These are phyloP conservation scores for Sorex maritimensis DNA, from an alignment of 2,797 vertebrate genomes.

Conservation along the genomic window DNA sequence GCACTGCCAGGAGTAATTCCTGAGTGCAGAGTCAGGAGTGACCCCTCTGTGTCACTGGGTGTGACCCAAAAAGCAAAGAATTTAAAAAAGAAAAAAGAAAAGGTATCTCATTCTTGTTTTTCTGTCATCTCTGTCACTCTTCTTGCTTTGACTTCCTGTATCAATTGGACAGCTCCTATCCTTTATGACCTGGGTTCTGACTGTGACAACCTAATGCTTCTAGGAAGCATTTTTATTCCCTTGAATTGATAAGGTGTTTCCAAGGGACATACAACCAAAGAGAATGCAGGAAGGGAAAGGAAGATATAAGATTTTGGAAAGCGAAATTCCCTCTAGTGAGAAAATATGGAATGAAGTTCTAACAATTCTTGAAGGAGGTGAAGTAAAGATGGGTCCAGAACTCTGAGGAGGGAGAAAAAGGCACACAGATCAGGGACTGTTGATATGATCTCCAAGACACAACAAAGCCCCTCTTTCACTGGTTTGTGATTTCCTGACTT, in stretches of 20 bases:
- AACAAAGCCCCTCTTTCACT: background rate
- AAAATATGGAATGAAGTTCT: background rate
- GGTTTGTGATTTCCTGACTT: background rate
- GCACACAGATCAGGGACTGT: background rate
- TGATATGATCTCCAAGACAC: background rate
- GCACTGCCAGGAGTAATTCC: too few species aligned
- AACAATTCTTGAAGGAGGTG: background rate
- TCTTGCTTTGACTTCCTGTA: background rate
- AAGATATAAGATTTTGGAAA: background rate
- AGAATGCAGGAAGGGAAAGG: background rate
- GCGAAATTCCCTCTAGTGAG: slow-evolving; percentile 25
- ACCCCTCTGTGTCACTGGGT: too few species aligned
- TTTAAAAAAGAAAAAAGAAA: background rate
- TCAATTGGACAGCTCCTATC: background rate
- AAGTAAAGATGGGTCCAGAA: background rate
- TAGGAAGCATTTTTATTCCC: background rate
- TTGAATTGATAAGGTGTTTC: slow-evolving; percentile 33
- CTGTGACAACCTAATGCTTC: background rate
- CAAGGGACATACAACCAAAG: slow-evolving; percentile 55
- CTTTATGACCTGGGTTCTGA: background rate
- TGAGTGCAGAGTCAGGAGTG: too few species aligned
- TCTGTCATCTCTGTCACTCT: slow-evolving; percentile 3
- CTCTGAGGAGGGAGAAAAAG: background rate
- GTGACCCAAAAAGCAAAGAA: too few species aligned
- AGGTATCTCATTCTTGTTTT: background rate